Percentiles rank a stretch among this genome's conserved stretches.
phyloP scores from a whole-genome alignment of 1,140 invertebrate species.

The Eurosta solidaginis region DNA sequence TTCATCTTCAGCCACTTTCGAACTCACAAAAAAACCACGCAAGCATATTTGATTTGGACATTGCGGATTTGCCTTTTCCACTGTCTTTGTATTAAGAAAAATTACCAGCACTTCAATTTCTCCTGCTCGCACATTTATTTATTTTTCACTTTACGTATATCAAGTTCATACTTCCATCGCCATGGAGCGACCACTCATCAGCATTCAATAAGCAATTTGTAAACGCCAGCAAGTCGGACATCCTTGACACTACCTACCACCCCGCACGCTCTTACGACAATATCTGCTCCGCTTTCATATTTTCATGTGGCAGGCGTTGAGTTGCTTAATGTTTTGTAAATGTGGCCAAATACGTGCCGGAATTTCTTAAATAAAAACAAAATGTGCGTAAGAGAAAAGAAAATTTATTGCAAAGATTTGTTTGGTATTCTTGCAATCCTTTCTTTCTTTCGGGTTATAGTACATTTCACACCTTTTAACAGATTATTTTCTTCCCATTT shows the following conservation, averaged over 20 bases:
- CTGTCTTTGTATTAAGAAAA: background rate
- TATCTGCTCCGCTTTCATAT: background rate
- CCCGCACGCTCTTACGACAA: background rate
- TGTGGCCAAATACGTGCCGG: constrained; percentile 13
- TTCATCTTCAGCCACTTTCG: background rate
- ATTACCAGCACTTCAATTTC: constrained; percentile 18
- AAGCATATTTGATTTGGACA: background rate
- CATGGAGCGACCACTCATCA: constrained; percentile 4
- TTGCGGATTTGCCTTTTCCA: background rate
- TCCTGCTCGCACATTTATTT: background rate
- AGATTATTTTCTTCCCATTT: background rate
- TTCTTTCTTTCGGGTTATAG: no score
- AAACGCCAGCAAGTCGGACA: constrained; percentile 20
- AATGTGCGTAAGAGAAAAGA: no score
- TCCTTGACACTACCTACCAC: background rate
- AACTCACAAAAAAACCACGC: background rate
- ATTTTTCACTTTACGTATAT: background rate
- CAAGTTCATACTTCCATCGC: background rate
- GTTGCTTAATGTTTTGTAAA: constrained; percentile 25
- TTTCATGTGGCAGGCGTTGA: background rate
- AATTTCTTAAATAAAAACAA: constrained; percentile 2
- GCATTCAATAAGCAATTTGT: constrained; percentile 28
- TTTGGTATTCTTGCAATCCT: background rate
- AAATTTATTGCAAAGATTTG: background rate
- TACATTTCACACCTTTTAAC: background rate